Conservation (phyloP, 2,113 vertebrate genomes). For the Nipponia nippon region DNA sequence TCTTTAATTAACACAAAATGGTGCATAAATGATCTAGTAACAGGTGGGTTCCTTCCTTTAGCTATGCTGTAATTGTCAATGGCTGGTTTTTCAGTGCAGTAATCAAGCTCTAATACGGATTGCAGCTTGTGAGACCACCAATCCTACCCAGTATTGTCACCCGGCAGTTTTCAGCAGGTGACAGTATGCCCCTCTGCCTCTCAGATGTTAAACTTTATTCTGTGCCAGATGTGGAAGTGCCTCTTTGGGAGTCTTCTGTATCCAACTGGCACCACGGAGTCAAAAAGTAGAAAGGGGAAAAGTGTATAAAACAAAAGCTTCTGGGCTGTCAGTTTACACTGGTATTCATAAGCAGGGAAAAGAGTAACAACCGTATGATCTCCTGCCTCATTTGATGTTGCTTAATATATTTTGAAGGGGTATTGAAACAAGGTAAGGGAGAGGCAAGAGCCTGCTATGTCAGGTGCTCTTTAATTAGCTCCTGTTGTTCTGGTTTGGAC, state of each 20-base stretch:
- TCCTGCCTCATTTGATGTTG: background rate
- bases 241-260: background rate
- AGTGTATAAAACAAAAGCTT: background rate
- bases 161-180: background rate
- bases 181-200: background rate
- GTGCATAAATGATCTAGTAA: background rate
- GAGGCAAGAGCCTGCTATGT: background rate
- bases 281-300: background rate
- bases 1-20: constrained; percentile 21
- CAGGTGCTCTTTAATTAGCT: background rate
- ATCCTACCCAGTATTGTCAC: background rate
- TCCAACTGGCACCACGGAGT: background rate
- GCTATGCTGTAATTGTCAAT: background rate
- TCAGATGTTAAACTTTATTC: background rate
- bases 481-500: background rate
- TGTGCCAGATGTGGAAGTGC: background rate
- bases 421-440: background rate
- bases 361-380: background rate
- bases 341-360: background rate
- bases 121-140: background rate
- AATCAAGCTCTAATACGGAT: background rate
- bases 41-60: background rate
- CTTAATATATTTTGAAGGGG: background rate
- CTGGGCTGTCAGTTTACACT: background rate
- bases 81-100: background rate